Percentiles rank a stretch among this genome's conserved stretches.
phyloP scores from a whole-genome alignment of 2,113 vertebrate species.

The Thinocorus orbignyianus region DNA sequence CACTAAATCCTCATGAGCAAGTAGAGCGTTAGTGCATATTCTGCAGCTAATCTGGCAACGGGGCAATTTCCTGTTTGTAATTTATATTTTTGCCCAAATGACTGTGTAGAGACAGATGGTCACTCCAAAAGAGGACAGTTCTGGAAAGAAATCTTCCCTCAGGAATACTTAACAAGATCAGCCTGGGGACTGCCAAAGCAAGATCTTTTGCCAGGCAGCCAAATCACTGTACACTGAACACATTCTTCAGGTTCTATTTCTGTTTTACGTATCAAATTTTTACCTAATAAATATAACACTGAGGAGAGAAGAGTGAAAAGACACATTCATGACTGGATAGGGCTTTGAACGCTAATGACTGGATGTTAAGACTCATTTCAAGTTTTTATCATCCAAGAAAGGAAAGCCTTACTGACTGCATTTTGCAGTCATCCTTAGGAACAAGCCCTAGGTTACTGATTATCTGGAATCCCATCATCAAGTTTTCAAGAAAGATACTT shows the following conservation, averaged over 20 bases:
- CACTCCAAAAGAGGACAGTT: slow-evolving; percentile 2
- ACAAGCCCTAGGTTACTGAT: background rate
- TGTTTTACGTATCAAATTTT: background rate
- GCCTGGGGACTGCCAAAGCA: background rate
- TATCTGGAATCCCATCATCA: slow-evolving; percentile 2
- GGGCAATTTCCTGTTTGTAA: background rate
- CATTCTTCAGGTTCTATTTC: background rate
- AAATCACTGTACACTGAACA: background rate
- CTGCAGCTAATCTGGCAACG: slow-evolving; percentile 16
- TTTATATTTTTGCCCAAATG: slow-evolving; percentile 29
- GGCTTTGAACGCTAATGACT: background rate
- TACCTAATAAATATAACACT: background rate
- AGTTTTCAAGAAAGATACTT: slow-evolving; percentile 3
- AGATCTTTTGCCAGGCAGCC: background rate
- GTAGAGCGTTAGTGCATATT: background rate
- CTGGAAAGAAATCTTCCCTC: slow-evolving; percentile 10
- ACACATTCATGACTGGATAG: background rate
- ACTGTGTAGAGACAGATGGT: slow-evolving; percentile 33
- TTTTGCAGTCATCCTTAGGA: background rate
- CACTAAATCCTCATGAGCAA: background rate
- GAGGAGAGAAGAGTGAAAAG: background rate
- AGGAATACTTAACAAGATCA: slow-evolving; percentile 4
- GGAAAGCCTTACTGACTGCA: background rate
- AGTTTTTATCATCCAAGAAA: background rate
- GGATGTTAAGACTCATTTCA: background rate